These are phyloP conservation scores for Harpalus rufipes DNA, from an alignment of 2,888 invertebrate genomes.

Conservation along the genomic window DNA sequence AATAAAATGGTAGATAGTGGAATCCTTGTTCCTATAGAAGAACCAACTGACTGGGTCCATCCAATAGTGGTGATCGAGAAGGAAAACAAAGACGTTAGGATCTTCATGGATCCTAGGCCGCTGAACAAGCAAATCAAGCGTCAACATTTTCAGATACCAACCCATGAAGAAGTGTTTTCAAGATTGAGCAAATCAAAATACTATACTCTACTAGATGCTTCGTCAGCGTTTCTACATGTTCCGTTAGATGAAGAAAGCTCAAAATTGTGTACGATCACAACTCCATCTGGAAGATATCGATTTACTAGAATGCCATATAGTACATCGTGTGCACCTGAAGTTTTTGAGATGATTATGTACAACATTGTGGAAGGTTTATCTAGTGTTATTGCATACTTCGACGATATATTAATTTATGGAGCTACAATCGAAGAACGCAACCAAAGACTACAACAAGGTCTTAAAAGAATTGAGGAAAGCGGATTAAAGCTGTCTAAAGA, in stretches of 20 bases:
- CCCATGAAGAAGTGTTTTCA: too few species aligned
- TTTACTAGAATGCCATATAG: conserved; percentile 30
- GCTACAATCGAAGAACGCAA: too few species aligned
- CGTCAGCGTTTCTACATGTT: conserved; percentile 68
- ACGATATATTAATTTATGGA: conserved; percentile 9
- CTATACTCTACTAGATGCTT: conserved; percentile 68
- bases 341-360: conserved; percentile 25
- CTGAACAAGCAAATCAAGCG: too few species aligned
- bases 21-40: too few species aligned
- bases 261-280: conserved; percentile 68
- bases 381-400: not conserved
- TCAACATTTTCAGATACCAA: too few species aligned
- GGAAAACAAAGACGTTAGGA: not conserved
- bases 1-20: too few species aligned
- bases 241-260: conserved; percentile 68
- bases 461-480: too few species aligned
- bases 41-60: too few species aligned
- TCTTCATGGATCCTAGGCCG: not conserved
- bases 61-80: not conserved
- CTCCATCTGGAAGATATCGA: conserved; percentile 67
- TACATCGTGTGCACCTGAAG: too few species aligned
- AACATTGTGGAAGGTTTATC: not conserved
- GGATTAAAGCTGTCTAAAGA: too few species aligned
- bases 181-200: too few species aligned
- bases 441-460: too few species aligned